These are phyloP conservation scores for Idaea straminata DNA, from an alignment of 2,888 invertebrate species.

Conservation along the genomic window DNA sequence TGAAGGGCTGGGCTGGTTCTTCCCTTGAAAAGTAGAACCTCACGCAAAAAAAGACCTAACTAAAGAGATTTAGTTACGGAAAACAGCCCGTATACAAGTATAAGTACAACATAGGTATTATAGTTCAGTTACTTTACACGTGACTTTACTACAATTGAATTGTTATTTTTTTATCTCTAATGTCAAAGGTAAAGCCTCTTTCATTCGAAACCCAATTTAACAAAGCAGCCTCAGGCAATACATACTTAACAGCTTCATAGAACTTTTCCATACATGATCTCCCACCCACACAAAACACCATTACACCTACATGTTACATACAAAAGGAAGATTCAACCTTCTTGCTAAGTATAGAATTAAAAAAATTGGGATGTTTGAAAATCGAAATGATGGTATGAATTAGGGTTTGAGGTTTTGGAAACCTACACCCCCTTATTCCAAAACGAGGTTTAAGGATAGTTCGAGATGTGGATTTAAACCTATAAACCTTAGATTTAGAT, in stretches of 20 bases:
- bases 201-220: not conserved
- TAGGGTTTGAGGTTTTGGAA: not conserved
- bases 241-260: not conserved
- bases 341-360: not conserved
- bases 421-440: too few species aligned
- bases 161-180: not conserved
- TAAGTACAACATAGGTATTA: too few species aligned
- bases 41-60: too few species aligned
- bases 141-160: not conserved
- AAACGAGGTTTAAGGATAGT: too few species aligned
- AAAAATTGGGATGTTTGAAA: not conserved
- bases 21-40: too few species aligned
- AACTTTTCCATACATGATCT: not conserved
- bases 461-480: too few species aligned
- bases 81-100: too few species aligned
- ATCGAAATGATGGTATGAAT: not conserved
- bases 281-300: too few species aligned
- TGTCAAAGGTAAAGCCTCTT: not conserved
- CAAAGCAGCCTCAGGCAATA: not conserved
- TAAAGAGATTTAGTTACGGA: too few species aligned
- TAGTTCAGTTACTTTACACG: too few species aligned
- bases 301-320: not conserved
- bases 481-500: too few species aligned
- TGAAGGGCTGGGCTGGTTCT: too few species aligned
- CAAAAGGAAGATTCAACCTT: not conserved